These are phyloP conservation scores for Cactoblastis cactorum DNA, from an alignment of 2,888 invertebrate genomes.

Conservation along the genomic window DNA sequence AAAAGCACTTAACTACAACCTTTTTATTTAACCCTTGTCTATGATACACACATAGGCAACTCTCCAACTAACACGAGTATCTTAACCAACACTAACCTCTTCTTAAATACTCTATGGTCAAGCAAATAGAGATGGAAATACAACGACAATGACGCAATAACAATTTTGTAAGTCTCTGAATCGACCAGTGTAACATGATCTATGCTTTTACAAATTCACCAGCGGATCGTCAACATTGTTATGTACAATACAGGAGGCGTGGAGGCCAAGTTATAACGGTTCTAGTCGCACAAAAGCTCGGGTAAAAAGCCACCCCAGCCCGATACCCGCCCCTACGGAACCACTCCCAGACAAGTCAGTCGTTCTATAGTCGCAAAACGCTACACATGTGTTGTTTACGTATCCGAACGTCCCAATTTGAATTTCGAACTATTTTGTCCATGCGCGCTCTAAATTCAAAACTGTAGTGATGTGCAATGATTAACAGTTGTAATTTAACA, in stretches of 20 bases:
- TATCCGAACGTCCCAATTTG: slow-evolving; percentile 14
- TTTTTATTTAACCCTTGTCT: slow-evolving; percentile 23
- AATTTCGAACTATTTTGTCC: slow-evolving; percentile 10
- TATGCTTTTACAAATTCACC: slow-evolving; percentile 10
- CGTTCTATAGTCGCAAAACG: slow-evolving; percentile 33
- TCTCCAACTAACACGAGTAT: slow-evolving; percentile 25
- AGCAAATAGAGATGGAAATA: slow-evolving; percentile 23
- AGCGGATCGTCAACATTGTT: slow-evolving; percentile 14
- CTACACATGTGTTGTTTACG: slow-evolving; percentile 31
- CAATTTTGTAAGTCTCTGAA: slow-evolving; percentile 41
- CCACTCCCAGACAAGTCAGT: slow-evolving; percentile 68
- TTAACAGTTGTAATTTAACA: slow-evolving; percentile 5
- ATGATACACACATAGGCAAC: slow-evolving; percentile 28
- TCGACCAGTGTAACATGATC: slow-evolving; percentile 38
- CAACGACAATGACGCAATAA: slow-evolving; percentile 13
- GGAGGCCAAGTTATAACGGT: slow-evolving; percentile 43
- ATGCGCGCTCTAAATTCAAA: slow-evolving; percentile 4
- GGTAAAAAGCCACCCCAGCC: slow-evolving; percentile 64
- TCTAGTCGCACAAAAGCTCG: slow-evolving; percentile 50
- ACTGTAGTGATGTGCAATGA: slow-evolving; percentile 18
- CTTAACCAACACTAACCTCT: slow-evolving; percentile 17
- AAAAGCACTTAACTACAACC: slow-evolving; percentile 14
- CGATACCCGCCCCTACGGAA: slow-evolving; percentile 59
- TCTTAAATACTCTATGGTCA: slow-evolving; percentile 20
- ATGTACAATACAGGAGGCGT: slow-evolving; percentile 24